Conservation (phyloP, 2,888 invertebrate species). For the Microdon myrmicae region DNA sequence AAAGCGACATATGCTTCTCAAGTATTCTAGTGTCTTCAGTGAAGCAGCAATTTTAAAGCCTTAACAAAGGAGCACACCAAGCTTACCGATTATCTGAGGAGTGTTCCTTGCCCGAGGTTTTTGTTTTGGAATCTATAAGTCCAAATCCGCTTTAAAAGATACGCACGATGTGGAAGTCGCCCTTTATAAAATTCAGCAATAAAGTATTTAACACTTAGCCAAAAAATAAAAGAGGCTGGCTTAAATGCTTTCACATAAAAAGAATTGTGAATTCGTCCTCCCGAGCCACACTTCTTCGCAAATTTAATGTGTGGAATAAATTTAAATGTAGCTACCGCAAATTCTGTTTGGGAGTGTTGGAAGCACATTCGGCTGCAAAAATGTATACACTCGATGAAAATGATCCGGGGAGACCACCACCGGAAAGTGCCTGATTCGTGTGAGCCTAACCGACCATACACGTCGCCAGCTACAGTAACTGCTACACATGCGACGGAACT, state of each 20-base stretch:
- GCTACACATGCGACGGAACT: constrained; percentile 20
- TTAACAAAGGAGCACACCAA: no score
- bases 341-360: constrained; percentile 22
- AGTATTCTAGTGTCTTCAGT: constrained; percentile 1
- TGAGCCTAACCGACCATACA: no score
- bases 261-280: neutral
- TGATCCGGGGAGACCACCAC: neutral
- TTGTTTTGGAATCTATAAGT: no score
- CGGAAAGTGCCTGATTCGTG: constrained; percentile 17
- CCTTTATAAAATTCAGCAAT: no score
- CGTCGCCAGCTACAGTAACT: no score
- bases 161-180: no score
- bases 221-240: neutral
- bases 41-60: no score
- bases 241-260: neutral
- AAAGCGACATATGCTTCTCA: neutral
- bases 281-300: neutral
- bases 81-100: no score
- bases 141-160: no score
- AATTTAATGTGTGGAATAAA: neutral
- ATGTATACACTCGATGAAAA: constrained; percentile 20
- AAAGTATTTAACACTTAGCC: no score
- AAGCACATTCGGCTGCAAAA: constrained; percentile 20
- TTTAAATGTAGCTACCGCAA: constrained; percentile 7
- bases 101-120: no score